Conservation (phyloP, 2,797 vertebrate species). For the Artibeus jamaicensis region DNA sequence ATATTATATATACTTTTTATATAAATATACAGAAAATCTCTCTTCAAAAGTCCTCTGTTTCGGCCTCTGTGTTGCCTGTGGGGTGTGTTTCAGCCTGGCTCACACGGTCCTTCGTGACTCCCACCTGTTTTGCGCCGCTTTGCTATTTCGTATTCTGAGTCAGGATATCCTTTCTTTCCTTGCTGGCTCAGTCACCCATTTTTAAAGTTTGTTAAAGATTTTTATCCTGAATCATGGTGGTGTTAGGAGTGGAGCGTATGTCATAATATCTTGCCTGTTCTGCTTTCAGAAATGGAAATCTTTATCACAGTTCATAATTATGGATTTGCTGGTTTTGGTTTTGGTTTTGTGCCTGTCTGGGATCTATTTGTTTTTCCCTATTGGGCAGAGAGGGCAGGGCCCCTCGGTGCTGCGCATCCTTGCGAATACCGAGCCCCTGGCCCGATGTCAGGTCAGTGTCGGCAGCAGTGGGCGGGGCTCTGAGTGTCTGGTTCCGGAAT, state of each 20-base stretch:
- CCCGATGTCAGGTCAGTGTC: not conserved
- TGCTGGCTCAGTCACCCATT: not conserved
- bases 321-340: not conserved
- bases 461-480: not conserved
- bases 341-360: no score
- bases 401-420: not conserved
- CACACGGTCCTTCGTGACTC: accelerated
- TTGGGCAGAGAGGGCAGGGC: not conserved
- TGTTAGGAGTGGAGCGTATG: not conserved
- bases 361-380: not conserved
- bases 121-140: not conserved
- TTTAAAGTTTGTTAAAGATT: not conserved
- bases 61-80: not conserved
- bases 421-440: accelerated
- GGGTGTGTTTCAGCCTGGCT: not conserved
- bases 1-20: not conserved
- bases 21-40: not conserved
- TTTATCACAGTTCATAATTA: not conserved
- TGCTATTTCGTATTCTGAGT: not conserved
- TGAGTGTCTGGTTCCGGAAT: not conserved
- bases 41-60: not conserved
- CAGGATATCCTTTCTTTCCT: not conserved
- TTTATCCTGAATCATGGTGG: not conserved
- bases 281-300: not conserved
- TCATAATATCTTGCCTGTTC: accelerated